These are phyloP conservation scores for Macquaria australasica DNA, from an alignment of 2,113 vertebrate genomes.

Conservation along the genomic window DNA sequence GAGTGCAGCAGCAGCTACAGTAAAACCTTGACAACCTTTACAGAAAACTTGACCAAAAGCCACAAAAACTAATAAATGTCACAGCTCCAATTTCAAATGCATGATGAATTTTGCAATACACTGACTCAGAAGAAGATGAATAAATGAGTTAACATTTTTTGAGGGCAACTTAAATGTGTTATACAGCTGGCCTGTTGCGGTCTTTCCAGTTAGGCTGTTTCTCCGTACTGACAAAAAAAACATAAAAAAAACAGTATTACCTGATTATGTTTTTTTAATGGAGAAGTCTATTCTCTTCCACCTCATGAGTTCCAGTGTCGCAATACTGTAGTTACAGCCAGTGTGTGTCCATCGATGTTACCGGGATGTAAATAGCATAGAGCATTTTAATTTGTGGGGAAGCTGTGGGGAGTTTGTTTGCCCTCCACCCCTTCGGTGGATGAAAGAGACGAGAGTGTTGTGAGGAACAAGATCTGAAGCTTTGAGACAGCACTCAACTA, in stretches of 20 bases:
- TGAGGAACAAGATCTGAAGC: slow-evolving; percentile 46
- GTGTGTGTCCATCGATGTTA: slow-evolving; percentile 25
- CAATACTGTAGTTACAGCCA: slow-evolving; percentile 26
- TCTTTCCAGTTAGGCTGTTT: neutral
- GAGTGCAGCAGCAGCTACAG: neutral
- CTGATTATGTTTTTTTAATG: slow-evolving; percentile 27
- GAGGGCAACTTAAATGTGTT: neutral
- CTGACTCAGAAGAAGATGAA: neutral
- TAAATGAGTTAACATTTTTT: neutral
- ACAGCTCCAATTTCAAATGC: neutral
- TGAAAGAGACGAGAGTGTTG: slow-evolving; percentile 30
- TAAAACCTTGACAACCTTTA: neutral
- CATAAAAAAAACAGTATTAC: slow-evolving; percentile 5
- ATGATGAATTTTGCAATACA: neutral
- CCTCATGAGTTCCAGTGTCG: slow-evolving; percentile 31
- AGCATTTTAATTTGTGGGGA: slow-evolving; percentile 60
- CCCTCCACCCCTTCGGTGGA: slow-evolving; percentile 37
- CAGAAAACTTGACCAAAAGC: slow-evolving; percentile 11
- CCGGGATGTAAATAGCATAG: slow-evolving; percentile 37
- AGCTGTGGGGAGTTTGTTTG: slow-evolving; percentile 48
- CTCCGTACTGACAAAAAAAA: slow-evolving; percentile 1
- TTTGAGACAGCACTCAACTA: slow-evolving; percentile 22
- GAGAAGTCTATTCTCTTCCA: slow-evolving; percentile 35
- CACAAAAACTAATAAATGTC: neutral
- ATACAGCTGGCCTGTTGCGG: neutral